Evolutionary conservation across 2,797 vertebrate species (phyloP).

Genomic region (Erpetoichthys calabaricus): DNA sequence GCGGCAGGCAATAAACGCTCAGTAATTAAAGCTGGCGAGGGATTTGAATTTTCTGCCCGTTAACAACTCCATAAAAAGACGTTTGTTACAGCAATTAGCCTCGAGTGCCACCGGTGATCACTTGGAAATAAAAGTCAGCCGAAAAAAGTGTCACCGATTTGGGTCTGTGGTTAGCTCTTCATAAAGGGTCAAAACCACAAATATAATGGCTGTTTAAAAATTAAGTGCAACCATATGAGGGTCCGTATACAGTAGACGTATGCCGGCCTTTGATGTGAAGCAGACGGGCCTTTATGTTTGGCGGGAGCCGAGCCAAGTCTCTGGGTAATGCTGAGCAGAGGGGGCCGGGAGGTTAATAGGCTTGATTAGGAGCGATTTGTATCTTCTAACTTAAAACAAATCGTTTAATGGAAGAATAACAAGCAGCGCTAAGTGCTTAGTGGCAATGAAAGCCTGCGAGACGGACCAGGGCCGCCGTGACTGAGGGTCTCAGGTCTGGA

Average conservation of each 20-base stretch:
- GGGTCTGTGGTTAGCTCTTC: not conserved
- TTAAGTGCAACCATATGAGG: not conserved
- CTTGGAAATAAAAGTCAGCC: too few species aligned
- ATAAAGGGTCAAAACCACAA: not conserved
- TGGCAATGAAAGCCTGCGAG: too few species aligned
- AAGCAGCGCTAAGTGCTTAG: not conserved
- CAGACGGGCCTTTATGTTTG: not conserved
- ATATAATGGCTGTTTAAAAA: not conserved
- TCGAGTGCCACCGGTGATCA: too few species aligned
- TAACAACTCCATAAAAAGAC: too few species aligned
- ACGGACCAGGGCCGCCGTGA: too few species aligned
- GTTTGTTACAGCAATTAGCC: too few species aligned
- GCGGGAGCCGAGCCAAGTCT: not conserved
- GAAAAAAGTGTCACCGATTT: too few species aligned
- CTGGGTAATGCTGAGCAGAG: not conserved
- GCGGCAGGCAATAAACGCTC: too few species aligned
- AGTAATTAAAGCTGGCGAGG: too few species aligned
- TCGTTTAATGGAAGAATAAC: slow-evolving; percentile 5
- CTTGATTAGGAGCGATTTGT: slow-evolving; percentile 3
- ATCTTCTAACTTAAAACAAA: slow-evolving; percentile 1
- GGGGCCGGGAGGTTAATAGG: not conserved
- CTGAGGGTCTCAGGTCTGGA: too few species aligned
- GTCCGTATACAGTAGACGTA: not conserved
- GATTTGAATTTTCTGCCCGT: too few species aligned
- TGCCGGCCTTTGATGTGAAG: not conserved